Evolutionary conservation across 2,113 vertebrate genomes (phyloP).

Genomic region (Dromiciops gliroides): DNA sequence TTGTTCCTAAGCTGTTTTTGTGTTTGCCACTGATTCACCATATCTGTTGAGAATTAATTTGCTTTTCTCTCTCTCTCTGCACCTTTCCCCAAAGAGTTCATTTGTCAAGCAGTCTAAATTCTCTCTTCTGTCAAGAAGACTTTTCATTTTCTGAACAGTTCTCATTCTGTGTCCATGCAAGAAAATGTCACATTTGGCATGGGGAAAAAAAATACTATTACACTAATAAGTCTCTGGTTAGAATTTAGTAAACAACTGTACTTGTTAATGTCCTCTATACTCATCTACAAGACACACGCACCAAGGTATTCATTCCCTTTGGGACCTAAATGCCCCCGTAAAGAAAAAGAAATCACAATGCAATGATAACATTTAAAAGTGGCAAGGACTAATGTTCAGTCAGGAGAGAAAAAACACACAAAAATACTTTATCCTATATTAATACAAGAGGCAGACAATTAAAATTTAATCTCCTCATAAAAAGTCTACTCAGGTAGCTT

Average conservation of each 20-base stretch:
- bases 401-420: neutral
- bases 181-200: neutral
- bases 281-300: neutral
- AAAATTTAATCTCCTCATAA: slow-evolving; percentile 48
- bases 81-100: slow-evolving; percentile 5
- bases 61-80: slow-evolving; percentile 15
- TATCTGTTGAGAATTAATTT: slow-evolving; percentile 45
- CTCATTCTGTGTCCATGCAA: neutral
- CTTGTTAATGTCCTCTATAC: slow-evolving; percentile 3
- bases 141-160: slow-evolving; percentile 46
- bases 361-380: neutral
- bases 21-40: neutral
- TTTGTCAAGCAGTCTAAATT: slow-evolving; percentile 39
- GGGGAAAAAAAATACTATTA: neutral
- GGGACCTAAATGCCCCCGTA: neutral
- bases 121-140: slow-evolving; percentile 10
- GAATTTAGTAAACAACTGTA: slow-evolving; percentile 5
- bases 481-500: slow-evolving; percentile 21
- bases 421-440: neutral
- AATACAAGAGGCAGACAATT: slow-evolving; percentile 40
- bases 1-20: slow-evolving; percentile 31
- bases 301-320: neutral
- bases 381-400: neutral
- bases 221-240: slow-evolving; percentile 13
- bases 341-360: neutral